A percentile compares a stretch with the other conserved stretches of the same genome.
Conservation (phyloP, 2,113 vertebrate genomes). For the Mesembrinibis cayennensis region DNA sequence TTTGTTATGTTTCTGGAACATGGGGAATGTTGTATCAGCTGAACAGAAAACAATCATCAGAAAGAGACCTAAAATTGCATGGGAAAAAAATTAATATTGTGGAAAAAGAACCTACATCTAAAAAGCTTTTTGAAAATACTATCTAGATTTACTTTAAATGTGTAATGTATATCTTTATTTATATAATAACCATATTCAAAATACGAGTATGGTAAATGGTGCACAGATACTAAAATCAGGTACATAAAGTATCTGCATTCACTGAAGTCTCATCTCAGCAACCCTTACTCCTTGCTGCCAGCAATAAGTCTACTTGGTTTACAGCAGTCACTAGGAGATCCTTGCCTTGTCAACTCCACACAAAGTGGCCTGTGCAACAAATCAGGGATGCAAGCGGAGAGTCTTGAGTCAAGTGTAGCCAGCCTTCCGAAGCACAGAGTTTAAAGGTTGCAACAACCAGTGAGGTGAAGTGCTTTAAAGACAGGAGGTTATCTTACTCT, state of each 20-base stretch:
- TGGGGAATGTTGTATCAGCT: neutral
- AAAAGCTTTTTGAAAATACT: neutral
- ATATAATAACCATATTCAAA: neutral
- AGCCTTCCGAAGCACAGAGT: neutral
- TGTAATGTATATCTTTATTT: neutral
- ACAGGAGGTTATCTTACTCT: neutral
- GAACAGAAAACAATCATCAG: neutral
- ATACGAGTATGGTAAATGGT: neutral
- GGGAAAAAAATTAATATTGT: neutral
- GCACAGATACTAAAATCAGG: neutral
- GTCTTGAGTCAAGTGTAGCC: neutral
- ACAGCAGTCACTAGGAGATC: neutral
- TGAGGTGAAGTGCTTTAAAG: neutral
- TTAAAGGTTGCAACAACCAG: neutral
- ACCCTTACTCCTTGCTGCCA: neutral
- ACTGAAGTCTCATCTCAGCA: neutral
- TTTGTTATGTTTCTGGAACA: neutral
- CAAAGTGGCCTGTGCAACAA: neutral
- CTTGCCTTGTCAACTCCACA: neutral
- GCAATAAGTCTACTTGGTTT: neutral
- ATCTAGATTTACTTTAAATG: neutral
- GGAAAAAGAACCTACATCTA: neutral
- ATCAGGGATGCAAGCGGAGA: neutral
- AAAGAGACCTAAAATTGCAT: neutral
- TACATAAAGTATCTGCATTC: neutral